Evolutionary conservation across 2,888 invertebrate genomes (phyloP).

Genomic region (Eupeodes latifasciatus): DNA sequence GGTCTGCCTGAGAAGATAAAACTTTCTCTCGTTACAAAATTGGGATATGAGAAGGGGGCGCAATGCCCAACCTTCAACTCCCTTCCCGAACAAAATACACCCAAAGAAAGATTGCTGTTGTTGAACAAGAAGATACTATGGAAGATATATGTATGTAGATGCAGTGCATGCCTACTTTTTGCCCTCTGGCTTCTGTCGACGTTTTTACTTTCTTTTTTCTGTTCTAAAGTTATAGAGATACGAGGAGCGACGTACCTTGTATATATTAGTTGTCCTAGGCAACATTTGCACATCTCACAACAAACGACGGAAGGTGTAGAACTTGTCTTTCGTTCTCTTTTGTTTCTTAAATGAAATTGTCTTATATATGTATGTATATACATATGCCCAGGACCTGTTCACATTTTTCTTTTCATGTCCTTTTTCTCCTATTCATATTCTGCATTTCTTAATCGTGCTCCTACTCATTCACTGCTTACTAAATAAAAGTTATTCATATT

Average conservation of each 20-base stretch:
- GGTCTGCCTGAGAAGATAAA: too few species aligned
- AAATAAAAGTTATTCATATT: constrained; percentile 67
- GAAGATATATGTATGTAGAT: not conserved
- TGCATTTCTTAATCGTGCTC: constrained; percentile 30
- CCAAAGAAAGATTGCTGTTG: too few species aligned
- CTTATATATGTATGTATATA: not conserved
- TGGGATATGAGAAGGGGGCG: too few species aligned
- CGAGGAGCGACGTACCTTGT: too few species aligned
- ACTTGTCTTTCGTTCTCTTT: constrained; percentile 34
- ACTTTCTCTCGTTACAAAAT: too few species aligned
- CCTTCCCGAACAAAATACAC: too few species aligned
- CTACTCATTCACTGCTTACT: constrained; percentile 48
- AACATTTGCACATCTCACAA: constrained; percentile 18
- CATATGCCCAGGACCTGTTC: not conserved
- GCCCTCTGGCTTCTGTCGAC: not conserved
- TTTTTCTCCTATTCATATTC: constrained; percentile 4
- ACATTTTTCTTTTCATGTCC: too few species aligned
- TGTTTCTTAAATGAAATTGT: constrained; percentile 63
- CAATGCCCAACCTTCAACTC: too few species aligned
- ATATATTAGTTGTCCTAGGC: not conserved
- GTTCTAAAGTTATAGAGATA: not conserved
- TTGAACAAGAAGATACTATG: too few species aligned
- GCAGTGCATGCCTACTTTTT: not conserved
- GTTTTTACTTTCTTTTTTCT: not conserved
- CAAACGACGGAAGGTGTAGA: constrained; percentile 60